phyloP scores from a whole-genome alignment of 2,797 vertebrate species.

The Phoxinus dragarum region DNA sequence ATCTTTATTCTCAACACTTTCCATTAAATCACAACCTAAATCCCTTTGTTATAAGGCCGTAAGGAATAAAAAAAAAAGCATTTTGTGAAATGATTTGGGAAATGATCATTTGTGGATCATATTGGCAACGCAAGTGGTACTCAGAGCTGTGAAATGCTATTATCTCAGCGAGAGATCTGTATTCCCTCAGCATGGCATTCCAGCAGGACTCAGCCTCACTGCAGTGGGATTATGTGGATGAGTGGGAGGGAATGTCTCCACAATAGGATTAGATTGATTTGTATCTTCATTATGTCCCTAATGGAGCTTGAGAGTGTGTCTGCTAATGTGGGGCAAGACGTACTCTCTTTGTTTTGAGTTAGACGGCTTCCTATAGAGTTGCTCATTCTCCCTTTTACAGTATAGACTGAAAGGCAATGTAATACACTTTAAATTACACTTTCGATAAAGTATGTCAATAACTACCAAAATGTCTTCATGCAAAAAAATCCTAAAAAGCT shows the following conservation, averaged over 20 bases:
- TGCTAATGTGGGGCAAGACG: constrained; percentile 22
- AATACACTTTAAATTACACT: neutral
- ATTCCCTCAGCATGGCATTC: constrained; percentile 38
- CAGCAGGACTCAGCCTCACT: constrained; percentile 43
- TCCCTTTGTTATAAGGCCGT: neutral
- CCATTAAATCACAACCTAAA: constrained; percentile 2
- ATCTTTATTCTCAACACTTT: neutral
- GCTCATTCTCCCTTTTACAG: neutral
- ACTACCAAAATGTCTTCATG: neutral
- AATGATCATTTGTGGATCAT: neutral
- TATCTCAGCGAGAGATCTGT: constrained; percentile 28
- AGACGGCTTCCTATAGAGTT: constrained; percentile 21
- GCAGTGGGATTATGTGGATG: constrained; percentile 43
- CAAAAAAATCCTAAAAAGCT: neutral
- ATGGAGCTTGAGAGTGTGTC: constrained; percentile 50
- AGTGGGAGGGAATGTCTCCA: constrained; percentile 46
- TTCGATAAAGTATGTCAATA: neutral
- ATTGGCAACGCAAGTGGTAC: neutral
- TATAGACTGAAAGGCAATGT: neutral
- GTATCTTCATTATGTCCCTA: constrained; percentile 52
- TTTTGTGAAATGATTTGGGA: neutral
- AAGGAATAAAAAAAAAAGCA: neutral
- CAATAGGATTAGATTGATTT: constrained; percentile 52
- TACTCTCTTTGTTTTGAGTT: constrained; percentile 6
- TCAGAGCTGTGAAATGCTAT: constrained; percentile 19